Evolutionary conservation across 2,113 vertebrate genomes (phyloP).

Genomic region (Hystrix cristata): DNA sequence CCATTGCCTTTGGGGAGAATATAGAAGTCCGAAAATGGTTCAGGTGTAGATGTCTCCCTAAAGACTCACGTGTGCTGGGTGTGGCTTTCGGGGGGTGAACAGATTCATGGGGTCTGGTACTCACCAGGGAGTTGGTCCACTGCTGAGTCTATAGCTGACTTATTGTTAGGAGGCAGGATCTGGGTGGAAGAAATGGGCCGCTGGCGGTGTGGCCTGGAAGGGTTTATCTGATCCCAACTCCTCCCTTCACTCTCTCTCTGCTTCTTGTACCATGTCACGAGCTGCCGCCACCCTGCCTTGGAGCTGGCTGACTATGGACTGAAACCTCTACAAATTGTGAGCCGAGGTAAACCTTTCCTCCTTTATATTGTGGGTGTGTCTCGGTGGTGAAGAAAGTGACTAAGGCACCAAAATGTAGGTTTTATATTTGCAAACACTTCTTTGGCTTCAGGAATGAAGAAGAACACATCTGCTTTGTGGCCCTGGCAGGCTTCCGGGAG

Average conservation of each 20-base stretch:
- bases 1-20: background rate
- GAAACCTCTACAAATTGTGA: background rate
- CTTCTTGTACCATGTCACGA: background rate
- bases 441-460: background rate
- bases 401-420: background rate
- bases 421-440: background rate
- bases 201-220: background rate
- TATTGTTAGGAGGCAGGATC: background rate
- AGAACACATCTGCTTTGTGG: background rate
- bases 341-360: background rate
- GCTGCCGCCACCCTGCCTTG: background rate
- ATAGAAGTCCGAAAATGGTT: background rate
- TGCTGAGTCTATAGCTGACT: background rate
- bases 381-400: background rate
- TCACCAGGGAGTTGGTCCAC: background rate
- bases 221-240: background rate
- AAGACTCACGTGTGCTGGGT: background rate
- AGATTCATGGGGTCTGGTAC: background rate
- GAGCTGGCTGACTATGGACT: background rate
- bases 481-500: background rate
- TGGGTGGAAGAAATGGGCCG: background rate
- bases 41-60: background rate
- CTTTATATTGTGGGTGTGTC: background rate
- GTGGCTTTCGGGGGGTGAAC: background rate
- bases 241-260: background rate